Percentiles rank a stretch among this genome's conserved stretches.
Conservation (phyloP, 1,140 invertebrate species). For the Steinernema khuongi region DNA sequence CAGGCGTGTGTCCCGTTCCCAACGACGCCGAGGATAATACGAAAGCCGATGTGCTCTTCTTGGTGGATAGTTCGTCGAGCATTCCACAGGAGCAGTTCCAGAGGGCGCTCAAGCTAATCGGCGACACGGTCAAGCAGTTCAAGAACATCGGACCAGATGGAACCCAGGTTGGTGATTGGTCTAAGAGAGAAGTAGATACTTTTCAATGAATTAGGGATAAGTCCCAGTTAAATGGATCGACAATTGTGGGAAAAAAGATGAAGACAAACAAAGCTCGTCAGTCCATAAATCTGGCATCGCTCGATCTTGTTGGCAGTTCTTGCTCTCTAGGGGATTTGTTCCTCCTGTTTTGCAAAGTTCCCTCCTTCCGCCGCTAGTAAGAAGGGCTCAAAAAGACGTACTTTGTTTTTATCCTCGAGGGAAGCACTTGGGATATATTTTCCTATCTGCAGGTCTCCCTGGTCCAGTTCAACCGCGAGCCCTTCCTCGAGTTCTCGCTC, state of each 20-base stretch:
- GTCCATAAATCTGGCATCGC: too few species aligned
- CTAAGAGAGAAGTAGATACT: too few species aligned
- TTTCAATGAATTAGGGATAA: too few species aligned
- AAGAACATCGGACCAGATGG: slow-evolving; percentile 49
- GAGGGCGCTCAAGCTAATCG: slow-evolving; percentile 40
- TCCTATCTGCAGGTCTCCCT: slow-evolving; percentile 42
- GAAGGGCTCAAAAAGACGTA: too few species aligned
- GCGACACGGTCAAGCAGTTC: slow-evolving; percentile 47
- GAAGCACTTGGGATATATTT: slow-evolving; percentile 23
- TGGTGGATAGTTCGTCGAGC: slow-evolving; percentile 46
- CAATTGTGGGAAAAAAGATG: too few species aligned
- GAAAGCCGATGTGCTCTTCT: slow-evolving; percentile 44
- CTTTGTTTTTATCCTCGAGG: too few species aligned
- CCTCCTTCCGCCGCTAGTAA: too few species aligned
- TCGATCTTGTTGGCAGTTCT: too few species aligned
- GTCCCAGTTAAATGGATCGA: too few species aligned
- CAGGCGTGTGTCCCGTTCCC: slow-evolving; percentile 35
- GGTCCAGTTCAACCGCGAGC: slow-evolving; percentile 49
- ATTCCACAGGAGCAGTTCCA: slow-evolving; percentile 40
- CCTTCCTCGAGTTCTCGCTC: slow-evolving; percentile 51
- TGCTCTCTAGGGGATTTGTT: too few species aligned
- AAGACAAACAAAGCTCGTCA: slow-evolving; percentile 14
- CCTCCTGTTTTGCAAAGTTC: too few species aligned
- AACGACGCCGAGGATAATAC: slow-evolving; percentile 29
- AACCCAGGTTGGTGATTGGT: slow-evolving; percentile 35